Percentiles rank a stretch among this genome's conserved stretches.
phyloP scores from a whole-genome alignment of 1,140 invertebrate genomes.

The Xylocopa sonorina region DNA sequence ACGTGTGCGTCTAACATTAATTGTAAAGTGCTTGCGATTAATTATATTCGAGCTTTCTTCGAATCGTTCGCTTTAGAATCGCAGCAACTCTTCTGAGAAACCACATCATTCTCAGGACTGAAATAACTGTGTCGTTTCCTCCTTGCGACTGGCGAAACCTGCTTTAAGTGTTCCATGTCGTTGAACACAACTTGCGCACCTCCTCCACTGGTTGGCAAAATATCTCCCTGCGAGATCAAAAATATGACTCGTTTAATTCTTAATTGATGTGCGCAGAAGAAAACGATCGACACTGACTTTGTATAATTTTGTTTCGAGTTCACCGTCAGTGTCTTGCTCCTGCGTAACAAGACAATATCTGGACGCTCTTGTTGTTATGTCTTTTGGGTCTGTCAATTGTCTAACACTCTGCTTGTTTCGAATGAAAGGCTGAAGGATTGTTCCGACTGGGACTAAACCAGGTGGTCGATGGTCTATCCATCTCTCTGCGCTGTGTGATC shows the following conservation, averaged over 20 bases:
- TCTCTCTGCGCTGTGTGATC: constrained; percentile 89
- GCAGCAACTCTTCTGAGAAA: background rate
- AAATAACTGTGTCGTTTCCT: constrained; percentile 70
- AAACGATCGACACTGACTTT: constrained; percentile 85
- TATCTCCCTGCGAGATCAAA: constrained; percentile 86
- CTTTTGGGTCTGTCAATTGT: constrained; percentile 86
- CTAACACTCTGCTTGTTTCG: constrained; percentile 90
- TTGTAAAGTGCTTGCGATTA: background rate
- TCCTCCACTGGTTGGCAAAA: constrained; percentile 95
- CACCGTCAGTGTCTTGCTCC: constrained; percentile 93
- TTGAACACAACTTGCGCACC: constrained; percentile 97
- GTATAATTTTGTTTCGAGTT: constrained; percentile 95
- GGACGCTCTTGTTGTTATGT: constrained; percentile 82
- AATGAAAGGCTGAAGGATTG: constrained; percentile 93
- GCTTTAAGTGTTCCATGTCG: constrained; percentile 95
- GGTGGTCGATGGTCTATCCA: constrained; percentile 96
- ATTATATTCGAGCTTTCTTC: constrained; percentile 43
- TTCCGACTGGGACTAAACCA: constrained; percentile 87
- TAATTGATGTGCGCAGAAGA: background rate
- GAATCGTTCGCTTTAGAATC: constrained; percentile 6
- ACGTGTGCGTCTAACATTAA: background rate
- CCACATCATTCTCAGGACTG: constrained; percentile 15
- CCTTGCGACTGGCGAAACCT: constrained; percentile 87
- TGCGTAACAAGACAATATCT: constrained; percentile 97
- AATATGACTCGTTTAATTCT: background rate